Base-by-base conservation (phyloP, 2,888 invertebrate species). In the Cephalotes varians region DNA sequence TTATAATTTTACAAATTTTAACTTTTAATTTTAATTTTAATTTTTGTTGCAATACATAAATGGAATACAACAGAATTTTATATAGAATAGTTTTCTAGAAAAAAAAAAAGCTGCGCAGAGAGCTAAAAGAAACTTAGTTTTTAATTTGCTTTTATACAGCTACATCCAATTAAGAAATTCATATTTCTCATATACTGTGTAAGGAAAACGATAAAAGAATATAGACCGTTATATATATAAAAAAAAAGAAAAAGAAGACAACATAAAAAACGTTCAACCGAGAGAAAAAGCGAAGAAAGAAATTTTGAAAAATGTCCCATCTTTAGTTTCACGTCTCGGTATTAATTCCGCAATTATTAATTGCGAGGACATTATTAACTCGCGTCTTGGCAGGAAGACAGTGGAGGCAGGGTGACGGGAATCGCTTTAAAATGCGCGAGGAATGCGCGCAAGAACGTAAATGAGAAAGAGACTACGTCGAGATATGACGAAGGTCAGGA, bases 311-410 rank as follows among this genome's bases (percentile, higher is more conserved):
- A 31, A 58, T 12, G 21, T 56, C 10, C 74, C 49, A 84, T 85
- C 85, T 85, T 85, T 87, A 86, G 85, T 76, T 71, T 82, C 40
- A 82, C 77, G 69, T 69, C 79, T 79, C 37, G 82, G 86, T 87
- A 89, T 90, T 90, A 90, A 90, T 90, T 86, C 82, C 86, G 79
- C 85, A 82, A 90, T 88, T 89, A 90, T 90, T 90, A 88, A 90
- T 90, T 87, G 85, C 76, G 82, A 81, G 67, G 83, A 88, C 85
- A 89, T 89, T 89, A 89, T 89, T 89, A 89, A 89, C 84, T 85
- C 82, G 81, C 64, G 77, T 37, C 87, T 81, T 83, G 88, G 79
- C 88, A 76, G 83, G 31, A 58, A 81, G 85, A 83, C 62, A 47
- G 73, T 62, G 37, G 85, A 65, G 73, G 76, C 81, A 81, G 64